Evolutionary conservation across 1,140 invertebrate species (phyloP).

Genomic region (Calliphora vicina): DNA sequence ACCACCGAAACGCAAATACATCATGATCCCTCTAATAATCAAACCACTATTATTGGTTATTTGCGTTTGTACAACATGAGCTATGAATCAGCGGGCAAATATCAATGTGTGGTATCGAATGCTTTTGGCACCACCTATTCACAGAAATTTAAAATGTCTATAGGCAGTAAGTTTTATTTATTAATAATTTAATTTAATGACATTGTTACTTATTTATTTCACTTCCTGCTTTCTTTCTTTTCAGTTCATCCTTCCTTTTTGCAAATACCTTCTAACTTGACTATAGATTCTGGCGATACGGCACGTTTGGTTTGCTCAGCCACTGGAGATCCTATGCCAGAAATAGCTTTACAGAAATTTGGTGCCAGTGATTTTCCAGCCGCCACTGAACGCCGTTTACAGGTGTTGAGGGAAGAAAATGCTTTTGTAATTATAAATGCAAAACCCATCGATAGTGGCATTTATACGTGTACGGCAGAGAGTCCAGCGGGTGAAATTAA

Average conservation of each 20-base stretch:
- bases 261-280: conserved; percentile 85
- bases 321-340: conserved; percentile 84
- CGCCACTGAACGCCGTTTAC: conserved; percentile 89
- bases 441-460: conserved; percentile 85
- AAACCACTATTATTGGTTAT: conserved; percentile 56
- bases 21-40: conserved; percentile 54
- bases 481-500: conserved; percentile 87
- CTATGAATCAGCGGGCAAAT: conserved; percentile 77
- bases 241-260: conserved; percentile 86
- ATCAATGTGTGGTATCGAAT: conserved; percentile 93
- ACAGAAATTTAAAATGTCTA: conserved; percentile 82
- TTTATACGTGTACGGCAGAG: conserved; percentile 93
- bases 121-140: conserved; percentile 91
- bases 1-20: conserved; percentile 56
- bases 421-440: conserved; percentile 92
- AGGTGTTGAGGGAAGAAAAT: conserved; percentile 90
- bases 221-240: conserved; percentile 29
- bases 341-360: conserved; percentile 93
- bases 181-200: neutral
- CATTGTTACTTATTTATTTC: neutral
- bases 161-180: conserved; percentile 78
- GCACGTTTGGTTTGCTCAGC: conserved; percentile 91
- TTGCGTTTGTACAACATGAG: conserved; percentile 53
- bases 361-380: conserved; percentile 95
- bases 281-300: conserved; percentile 83